Base-by-base conservation (phyloP, 2,797 vertebrate species). In the Acanthiza pusilla region DNA sequence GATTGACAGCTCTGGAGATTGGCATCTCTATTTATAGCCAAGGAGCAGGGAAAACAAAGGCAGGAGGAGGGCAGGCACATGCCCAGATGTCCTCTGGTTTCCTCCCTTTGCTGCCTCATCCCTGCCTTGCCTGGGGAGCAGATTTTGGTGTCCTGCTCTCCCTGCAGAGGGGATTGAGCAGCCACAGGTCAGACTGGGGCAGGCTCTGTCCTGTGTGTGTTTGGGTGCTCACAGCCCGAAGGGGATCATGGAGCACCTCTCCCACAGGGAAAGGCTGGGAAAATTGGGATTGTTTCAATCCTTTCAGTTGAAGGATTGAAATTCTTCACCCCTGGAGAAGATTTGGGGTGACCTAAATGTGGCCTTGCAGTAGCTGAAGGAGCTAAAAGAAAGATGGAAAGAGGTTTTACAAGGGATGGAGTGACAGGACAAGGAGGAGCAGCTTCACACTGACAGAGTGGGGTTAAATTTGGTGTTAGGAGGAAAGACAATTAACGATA, bases 1-100 rank as follows among this genome's bases (percentile, higher is more conserved):
- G 76, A 85, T 18, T 93, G 89, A 72, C 91, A 95, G 88, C 82
- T 76, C 85, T 68, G 48, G 38, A 79, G 63, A 95, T 55, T 73
- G 78, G 34, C 34, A 55, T 53, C 62, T 58, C 86, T 76, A 78
- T 95, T 93, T 85, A 65, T 63, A 90, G 78, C 48, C 38, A 23
- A 51, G 57, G 22, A 93, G 26, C 43, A 50, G 60, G 42, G 67
- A 80, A 88, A 93, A 34, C 47, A 86, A 48, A 40, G 68, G 40
- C 63, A 91, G 72, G 47, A 93, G 67, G 51, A 87, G 73, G 16
- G 23, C 77, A 93, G 66, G 40, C 1, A 4, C 66, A 3, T 72
- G 53, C 36, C 36, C n/a, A 65, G 54, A 3, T 94, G 42, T 48
- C 58, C 42, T 54, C 32, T 48, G 32, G 12, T 27, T 84, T 63